Evolutionary conservation across 2,888 invertebrate species (phyloP).

Genomic region (Capitulum mitella): DNA sequence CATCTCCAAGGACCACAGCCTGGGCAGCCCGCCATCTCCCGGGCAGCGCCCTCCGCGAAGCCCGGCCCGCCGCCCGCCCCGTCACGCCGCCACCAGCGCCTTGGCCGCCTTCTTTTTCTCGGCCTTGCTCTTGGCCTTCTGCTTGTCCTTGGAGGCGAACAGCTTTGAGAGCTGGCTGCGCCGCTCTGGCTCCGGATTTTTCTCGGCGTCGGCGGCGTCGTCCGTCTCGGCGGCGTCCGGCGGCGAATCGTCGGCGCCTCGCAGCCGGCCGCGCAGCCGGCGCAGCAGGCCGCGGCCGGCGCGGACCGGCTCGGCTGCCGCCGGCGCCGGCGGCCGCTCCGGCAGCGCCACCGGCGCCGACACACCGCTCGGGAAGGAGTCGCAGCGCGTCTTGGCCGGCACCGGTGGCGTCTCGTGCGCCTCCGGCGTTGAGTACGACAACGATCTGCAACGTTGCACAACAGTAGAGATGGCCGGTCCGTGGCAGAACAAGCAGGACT

Average conservation of each 20-base stretch:
- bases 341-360: no score
- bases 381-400: not conserved
- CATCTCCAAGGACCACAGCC: no score
- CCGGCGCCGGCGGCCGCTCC: no score
- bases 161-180: not conserved
- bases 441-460: not conserved
- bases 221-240: not conserved
- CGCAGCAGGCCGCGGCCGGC: not conserved
- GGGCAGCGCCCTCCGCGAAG: not conserved
- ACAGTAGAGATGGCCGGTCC: no score
- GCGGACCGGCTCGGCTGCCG: not conserved
- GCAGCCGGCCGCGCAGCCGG: not conserved
- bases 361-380: no score
- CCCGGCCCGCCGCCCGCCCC: not conserved
- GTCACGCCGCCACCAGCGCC: not conserved
- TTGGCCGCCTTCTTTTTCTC: conserved; percentile 31
- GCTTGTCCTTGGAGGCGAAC: not conserved
- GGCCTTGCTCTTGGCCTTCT: conserved; percentile 32
- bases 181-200: not conserved
- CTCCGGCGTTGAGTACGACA: not conserved
- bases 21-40: no score
- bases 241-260: not conserved
- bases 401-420: not conserved
- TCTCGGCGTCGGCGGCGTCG: not conserved
- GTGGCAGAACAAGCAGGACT: no score